A percentile compares a stretch with the other conserved stretches of the same genome.
phyloP scores from a whole-genome alignment of 2,113 vertebrate species.

The Cynoglossus semilaevis region DNA sequence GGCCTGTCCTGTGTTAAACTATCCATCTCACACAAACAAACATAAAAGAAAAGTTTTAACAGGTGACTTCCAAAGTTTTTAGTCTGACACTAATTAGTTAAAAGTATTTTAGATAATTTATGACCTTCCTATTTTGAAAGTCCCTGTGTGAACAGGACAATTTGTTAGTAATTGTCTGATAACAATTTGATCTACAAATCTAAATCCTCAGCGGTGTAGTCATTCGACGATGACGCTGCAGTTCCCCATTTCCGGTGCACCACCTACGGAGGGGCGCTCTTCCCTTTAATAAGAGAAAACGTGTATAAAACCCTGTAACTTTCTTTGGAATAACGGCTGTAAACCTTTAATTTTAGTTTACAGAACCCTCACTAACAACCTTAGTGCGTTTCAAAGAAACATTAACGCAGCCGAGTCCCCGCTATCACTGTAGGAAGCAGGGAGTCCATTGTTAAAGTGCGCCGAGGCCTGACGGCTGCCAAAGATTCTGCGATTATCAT shows the following conservation, averaged over 20 bases:
- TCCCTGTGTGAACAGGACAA: no score
- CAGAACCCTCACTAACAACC: background rate
- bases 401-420: background rate
- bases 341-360: background rate
- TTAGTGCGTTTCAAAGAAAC: background rate
- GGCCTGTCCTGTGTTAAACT: no score
- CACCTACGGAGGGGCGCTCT: conserved; percentile 48
- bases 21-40: no score
- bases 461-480: conserved; percentile 43
- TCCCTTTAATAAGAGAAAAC: conserved; percentile 8
- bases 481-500: background rate
- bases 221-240: conserved; percentile 6
- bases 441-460: conserved; percentile 59
- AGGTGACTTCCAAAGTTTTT: no score
- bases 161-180: no score
- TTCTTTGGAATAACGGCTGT: background rate
- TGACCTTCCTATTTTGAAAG: no score
- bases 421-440: background rate
- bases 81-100: no score
- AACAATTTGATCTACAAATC: no score
- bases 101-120: no score
- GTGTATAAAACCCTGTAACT: background rate
- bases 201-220: no score
- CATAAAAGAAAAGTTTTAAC: no score
- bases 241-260: conserved; percentile 28